Conservation (phyloP, 2,888 invertebrate species). For the Drosophila limbata region DNA sequence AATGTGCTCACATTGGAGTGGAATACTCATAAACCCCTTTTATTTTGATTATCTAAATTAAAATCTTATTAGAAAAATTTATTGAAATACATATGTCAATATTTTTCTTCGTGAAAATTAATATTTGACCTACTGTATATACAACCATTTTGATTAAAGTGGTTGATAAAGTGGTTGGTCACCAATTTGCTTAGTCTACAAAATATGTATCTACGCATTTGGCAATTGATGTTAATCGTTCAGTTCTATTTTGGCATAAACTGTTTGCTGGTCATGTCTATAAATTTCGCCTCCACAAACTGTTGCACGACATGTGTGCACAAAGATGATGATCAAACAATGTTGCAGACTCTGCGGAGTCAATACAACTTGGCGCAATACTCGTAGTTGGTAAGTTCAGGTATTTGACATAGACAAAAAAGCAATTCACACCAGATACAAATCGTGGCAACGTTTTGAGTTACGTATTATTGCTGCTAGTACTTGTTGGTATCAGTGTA, state of each 20-base stretch:
- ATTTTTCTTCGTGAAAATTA: no score
- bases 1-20: no score
- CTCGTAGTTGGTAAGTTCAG: not conserved
- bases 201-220: constrained; percentile 4
- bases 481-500: constrained; percentile 54
- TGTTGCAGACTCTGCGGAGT: constrained; percentile 3
- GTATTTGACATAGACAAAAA: constrained; percentile 31
- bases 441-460: constrained; percentile 45
- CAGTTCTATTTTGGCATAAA: not conserved
- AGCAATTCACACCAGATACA: constrained; percentile 67
- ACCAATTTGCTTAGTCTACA: not conserved
- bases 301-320: constrained; percentile 2
- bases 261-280: not conserved
- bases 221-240: not conserved
- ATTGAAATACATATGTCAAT: no score
- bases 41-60: no score
- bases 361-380: constrained; percentile 1
- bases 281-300: constrained; percentile 4
- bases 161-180: no score
- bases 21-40: no score
- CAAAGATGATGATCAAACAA: not conserved
- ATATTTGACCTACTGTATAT: not conserved
- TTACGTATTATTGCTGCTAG: constrained; percentile 40
- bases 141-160: not conserved
- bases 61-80: no score